Percentiles rank a stretch among this genome's conserved stretches.
Evolutionary conservation across 2,888 invertebrate genomes (phyloP).

Genomic region (Ecdyonurus torrentis): DNA sequence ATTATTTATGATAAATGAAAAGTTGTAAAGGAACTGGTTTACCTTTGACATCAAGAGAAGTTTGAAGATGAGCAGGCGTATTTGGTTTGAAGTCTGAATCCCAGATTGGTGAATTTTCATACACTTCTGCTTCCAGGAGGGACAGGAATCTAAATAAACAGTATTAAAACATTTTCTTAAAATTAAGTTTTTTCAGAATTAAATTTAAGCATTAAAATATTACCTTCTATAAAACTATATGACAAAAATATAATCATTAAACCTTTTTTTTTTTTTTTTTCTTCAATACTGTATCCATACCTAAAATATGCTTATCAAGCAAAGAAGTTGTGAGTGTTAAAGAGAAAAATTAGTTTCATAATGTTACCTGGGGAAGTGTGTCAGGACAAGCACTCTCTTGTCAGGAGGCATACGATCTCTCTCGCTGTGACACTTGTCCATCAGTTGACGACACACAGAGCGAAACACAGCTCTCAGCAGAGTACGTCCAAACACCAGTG

Average conservation of each 20-base stretch:
- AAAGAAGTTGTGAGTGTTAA: neutral
- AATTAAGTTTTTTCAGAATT: no score
- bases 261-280: no score
- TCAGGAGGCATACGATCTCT: slow-evolving; percentile 80
- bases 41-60: slow-evolving; percentile 37
- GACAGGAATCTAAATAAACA: slow-evolving; percentile 71
- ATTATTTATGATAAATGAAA: slow-evolving; percentile 13
- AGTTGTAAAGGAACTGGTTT: slow-evolving; percentile 12
- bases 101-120: slow-evolving; percentile 83
- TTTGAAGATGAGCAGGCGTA: slow-evolving; percentile 40
- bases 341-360: neutral
- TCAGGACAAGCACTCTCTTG: slow-evolving; percentile 61
- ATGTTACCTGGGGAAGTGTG: slow-evolving; percentile 61
- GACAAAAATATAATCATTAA: neutral
- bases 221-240: neutral
- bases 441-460: slow-evolving; percentile 67
- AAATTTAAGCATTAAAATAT: neutral
- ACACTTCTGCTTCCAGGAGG: slow-evolving; percentile 73
- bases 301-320: neutral
- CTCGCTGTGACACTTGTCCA: slow-evolving; percentile 82
- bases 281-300: neutral
- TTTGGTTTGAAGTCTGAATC: slow-evolving; percentile 72
- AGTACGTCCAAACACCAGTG: slow-evolving; percentile 78
- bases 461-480: slow-evolving; percentile 68
- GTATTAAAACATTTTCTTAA: no score